Evolutionary conservation across 53 echinoderm and acorn worm species (phyloP).

Genomic region (Glandiceps talaboti): DNA sequence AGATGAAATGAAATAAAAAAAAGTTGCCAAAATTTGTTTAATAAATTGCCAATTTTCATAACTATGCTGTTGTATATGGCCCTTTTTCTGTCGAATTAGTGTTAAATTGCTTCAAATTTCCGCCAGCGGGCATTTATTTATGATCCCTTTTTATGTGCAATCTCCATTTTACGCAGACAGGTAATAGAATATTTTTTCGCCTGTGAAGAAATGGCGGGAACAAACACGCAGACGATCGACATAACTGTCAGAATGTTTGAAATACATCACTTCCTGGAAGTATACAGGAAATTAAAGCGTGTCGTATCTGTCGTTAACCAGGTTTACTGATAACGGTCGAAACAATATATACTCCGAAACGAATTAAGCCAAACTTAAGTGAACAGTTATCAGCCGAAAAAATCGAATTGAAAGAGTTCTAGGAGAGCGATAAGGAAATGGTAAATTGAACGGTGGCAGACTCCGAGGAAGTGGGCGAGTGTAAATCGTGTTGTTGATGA

Average conservation of each 20-base stretch:
- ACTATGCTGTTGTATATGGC: no score
- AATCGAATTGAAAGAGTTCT: neutral
- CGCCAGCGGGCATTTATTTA: no score
- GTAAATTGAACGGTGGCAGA: neutral
- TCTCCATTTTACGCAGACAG: neutral
- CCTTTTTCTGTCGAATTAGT: no score
- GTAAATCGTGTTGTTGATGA: neutral
- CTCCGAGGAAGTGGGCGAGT: neutral
- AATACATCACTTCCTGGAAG: neutral
- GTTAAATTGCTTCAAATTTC: no score
- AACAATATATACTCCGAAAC: no score
- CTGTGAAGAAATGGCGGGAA: neutral
- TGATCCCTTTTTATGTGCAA: no score
- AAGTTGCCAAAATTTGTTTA: no score
- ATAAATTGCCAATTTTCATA: neutral
- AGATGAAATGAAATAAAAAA: neutral
- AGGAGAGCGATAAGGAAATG: neutral
- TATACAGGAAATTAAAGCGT: neutral
- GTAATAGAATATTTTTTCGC: neutral
- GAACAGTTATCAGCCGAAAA: neutral
- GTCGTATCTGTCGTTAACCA: neutral
- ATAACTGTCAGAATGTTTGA: neutral
- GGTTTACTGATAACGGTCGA: neutral
- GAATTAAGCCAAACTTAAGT: no score
- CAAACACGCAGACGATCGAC: neutral